These are phyloP conservation scores for Amphipyra tragopoginis DNA, from an alignment of 2,888 invertebrate species.

Conservation along the genomic window DNA sequence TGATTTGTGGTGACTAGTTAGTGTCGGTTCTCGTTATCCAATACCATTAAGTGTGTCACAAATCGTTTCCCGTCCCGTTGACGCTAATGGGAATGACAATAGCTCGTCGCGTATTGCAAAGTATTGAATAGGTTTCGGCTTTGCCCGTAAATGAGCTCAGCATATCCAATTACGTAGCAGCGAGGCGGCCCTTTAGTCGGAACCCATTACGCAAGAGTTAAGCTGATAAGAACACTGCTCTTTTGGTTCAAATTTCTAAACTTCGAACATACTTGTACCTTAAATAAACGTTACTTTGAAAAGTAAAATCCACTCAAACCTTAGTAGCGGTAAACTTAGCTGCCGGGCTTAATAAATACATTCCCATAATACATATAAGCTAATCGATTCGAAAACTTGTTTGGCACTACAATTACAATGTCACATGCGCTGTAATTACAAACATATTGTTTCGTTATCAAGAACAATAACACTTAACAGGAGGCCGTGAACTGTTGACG, in stretches of 20 bases:
- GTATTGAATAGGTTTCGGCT: conserved; percentile 77
- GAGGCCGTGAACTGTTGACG: conserved; percentile 77
- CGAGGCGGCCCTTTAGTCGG: conserved; percentile 61
- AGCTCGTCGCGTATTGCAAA: conserved; percentile 60
- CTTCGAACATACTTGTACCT: conserved; percentile 15
- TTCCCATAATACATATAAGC: conserved; percentile 14
- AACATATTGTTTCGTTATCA: conserved; percentile 66
- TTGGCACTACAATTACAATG: conserved; percentile 44
- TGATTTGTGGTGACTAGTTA: conserved; percentile 14
- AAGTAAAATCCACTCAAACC: not conserved
- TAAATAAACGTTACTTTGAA: conserved; percentile 10
- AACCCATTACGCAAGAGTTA: conserved; percentile 67
- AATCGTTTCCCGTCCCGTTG: conserved; percentile 38
- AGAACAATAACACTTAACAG: conserved; percentile 69
- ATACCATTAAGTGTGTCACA: conserved; percentile 36
- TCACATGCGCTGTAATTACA: conserved; percentile 53
- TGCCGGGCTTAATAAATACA: not conserved
- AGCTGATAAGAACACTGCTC: conserved; percentile 72
- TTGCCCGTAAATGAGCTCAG: conserved; percentile 73
- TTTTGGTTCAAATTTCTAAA: conserved; percentile 64
- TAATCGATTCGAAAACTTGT: conserved; percentile 35
- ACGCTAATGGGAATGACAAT: conserved; percentile 63
- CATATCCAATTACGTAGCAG: conserved; percentile 78
- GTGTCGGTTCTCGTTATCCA: conserved; percentile 22
- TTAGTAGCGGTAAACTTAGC: no score